Conservation (phyloP, 2,113 vertebrate species). For the Melanerpes formicivorus region DNA sequence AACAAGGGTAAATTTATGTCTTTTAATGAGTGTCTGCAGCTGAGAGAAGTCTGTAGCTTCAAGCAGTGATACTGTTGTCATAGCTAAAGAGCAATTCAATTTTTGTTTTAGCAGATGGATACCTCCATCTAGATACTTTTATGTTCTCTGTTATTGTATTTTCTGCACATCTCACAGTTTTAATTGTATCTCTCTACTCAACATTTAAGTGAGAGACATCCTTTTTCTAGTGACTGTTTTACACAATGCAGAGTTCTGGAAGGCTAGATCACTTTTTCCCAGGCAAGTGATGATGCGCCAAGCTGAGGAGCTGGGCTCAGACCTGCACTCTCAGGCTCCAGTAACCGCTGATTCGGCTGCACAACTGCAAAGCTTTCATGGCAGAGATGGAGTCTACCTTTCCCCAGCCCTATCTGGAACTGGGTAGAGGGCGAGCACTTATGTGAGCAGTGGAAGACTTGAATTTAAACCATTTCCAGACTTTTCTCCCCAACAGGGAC, state of each 20-base stretch:
- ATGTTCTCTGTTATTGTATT: background rate
- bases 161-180: background rate
- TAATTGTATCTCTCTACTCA: background rate
- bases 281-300: background rate
- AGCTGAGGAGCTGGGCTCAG: background rate
- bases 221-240: background rate
- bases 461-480: background rate
- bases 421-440: background rate
- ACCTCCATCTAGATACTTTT: background rate
- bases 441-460: background rate
- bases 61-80: background rate
- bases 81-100: background rate
- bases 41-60: background rate
- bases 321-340: background rate
- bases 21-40: background rate
- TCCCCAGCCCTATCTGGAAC: background rate
- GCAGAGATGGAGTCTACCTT: background rate
- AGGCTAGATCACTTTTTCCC: background rate
- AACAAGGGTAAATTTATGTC: constrained; percentile 16
- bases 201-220: background rate
- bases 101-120: constrained; percentile 20
- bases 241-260: background rate
- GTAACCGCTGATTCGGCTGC: background rate
- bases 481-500: background rate
- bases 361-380: background rate